These are phyloP conservation scores for Leucozona laternaria DNA, from an alignment of 2,888 invertebrate species.

Conservation along the genomic window DNA sequence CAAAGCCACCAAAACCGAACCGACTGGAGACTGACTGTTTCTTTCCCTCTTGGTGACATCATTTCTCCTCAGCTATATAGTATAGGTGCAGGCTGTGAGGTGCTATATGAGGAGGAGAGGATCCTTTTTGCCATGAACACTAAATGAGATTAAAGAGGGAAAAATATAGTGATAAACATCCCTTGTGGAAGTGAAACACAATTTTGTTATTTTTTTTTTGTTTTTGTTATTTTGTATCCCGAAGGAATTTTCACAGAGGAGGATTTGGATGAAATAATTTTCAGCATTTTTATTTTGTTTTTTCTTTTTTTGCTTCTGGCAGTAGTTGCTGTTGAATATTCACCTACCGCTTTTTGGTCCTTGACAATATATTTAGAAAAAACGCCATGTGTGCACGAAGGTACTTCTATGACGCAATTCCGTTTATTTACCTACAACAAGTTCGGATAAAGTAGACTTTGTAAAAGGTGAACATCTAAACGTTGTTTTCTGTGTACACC, in stretches of 20 bases:
- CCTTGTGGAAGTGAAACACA: slow-evolving; percentile 42
- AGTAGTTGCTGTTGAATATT: background rate
- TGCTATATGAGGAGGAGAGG: background rate
- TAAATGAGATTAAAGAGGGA: slow-evolving; percentile 59
- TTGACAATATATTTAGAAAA: slow-evolving; percentile 1
- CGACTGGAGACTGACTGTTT: slow-evolving; percentile 45
- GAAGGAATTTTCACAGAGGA: slow-evolving; percentile 51
- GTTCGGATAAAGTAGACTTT: slow-evolving; percentile 64
- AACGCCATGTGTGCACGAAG: slow-evolving; percentile 20
- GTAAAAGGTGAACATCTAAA: slow-evolving; percentile 68
- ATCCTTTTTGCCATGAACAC: slow-evolving; percentile 59
- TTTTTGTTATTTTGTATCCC: slow-evolving; percentile 8
- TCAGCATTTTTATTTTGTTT: background rate
- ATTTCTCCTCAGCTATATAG: background rate
- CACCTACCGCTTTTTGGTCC: slow-evolving; percentile 19
- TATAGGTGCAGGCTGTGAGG: background rate
- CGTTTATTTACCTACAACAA: slow-evolving; percentile 49
- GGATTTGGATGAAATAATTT: slow-evolving; percentile 70
- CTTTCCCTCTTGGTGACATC: slow-evolving; percentile 9
- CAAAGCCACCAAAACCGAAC: slow-evolving; percentile 19
- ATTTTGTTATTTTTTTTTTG: slow-evolving; percentile 22
- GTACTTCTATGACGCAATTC: slow-evolving; percentile 44
- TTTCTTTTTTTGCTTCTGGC: background rate
- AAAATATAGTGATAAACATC: slow-evolving; percentile 57
- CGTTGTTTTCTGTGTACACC: slow-evolving; percentile 21